Conservation (phyloP, 2,797 vertebrate genomes). For the Prionace glauca region DNA sequence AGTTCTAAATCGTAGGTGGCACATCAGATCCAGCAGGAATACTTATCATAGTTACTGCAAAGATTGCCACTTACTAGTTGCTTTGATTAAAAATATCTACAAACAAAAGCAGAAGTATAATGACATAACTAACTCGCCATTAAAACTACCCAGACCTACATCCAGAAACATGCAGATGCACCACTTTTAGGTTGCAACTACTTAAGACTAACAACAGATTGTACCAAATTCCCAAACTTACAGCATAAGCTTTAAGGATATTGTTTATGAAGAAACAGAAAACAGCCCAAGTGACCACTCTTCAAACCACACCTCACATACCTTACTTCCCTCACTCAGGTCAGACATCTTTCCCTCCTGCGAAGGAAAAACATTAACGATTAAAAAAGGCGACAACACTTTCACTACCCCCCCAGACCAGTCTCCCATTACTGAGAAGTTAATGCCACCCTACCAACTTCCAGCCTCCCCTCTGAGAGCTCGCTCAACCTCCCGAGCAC, state of each 20-base stretch:
- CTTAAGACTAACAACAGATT: not conserved
- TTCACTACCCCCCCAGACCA: not conserved
- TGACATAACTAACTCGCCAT: not conserved
- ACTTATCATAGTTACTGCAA: not conserved
- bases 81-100: not conserved
- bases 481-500: not conserved
- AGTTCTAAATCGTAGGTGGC: not conserved
- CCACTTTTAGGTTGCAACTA: not conserved
- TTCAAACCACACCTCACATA: not conserved
- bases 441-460: not conserved
- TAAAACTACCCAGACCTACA: not conserved
- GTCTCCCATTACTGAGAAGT: not conserved
- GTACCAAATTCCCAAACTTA: not conserved
- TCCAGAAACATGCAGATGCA: not conserved
- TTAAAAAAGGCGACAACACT: not conserved
- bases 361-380: not conserved
- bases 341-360: not conserved
- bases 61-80: not conserved
- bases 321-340: not conserved
- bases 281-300: not conserved
- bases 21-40: too few relatives aligned
- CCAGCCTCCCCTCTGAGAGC: not conserved
- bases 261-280: not conserved
- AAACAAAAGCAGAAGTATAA: not conserved
- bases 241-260: not conserved